A percentile compares a stretch with the other conserved stretches of the same genome.
Conservation (phyloP, 2,113 vertebrate genomes). For the Pyxicephalus adspersus region DNA sequence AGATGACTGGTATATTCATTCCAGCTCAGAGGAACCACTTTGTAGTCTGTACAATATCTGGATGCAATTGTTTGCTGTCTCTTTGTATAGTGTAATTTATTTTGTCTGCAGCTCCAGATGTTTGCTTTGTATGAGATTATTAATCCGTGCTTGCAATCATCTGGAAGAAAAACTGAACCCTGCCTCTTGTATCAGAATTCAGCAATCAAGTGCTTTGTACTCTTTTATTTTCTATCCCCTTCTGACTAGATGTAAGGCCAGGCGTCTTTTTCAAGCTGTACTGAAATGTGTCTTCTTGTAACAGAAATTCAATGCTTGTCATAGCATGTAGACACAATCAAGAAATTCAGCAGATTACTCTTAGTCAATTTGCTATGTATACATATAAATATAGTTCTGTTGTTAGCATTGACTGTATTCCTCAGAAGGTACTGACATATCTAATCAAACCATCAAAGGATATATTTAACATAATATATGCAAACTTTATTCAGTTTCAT, state of each 20-base stretch:
- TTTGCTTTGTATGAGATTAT: background rate
- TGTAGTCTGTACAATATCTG: background rate
- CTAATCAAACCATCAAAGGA: too few relatives aligned
- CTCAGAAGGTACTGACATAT: background rate
- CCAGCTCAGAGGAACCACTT: background rate
- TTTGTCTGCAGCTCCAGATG: background rate
- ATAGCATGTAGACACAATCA: background rate
- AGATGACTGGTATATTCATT: background rate
- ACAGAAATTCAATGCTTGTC: background rate
- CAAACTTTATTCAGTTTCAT: too few relatives aligned
- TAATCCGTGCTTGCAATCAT: conserved; percentile 6
- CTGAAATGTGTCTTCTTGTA: background rate
- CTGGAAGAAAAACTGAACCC: background rate
- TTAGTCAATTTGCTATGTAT: background rate
- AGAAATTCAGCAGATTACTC: conserved; percentile 2
- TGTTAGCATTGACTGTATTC: background rate
- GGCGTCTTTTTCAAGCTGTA: background rate
- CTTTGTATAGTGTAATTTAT: background rate
- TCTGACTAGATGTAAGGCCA: background rate
- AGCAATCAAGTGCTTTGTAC: background rate
- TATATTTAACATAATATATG: too few relatives aligned
- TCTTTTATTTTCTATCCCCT: background rate
- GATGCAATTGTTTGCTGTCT: background rate
- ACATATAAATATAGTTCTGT: background rate
- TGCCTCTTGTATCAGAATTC: background rate